Conservation (phyloP, 2,113 vertebrate species). For the Hydropotes inermis region DNA sequence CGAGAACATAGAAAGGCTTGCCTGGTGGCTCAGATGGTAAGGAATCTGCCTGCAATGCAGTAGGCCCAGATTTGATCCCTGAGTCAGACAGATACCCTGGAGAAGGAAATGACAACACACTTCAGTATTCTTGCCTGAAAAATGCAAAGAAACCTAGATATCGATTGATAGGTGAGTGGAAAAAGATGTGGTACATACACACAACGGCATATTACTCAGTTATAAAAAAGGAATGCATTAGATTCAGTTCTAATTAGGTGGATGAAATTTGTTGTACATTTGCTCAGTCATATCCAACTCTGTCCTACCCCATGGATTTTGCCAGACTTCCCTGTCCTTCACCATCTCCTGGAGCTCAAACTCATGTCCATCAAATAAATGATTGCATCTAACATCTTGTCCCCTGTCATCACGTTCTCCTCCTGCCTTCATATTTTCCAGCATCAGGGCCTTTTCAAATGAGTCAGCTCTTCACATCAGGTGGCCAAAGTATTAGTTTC, state of each 20-base stretch:
- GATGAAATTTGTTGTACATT: not conserved
- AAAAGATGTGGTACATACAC: not conserved
- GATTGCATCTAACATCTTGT: not conserved
- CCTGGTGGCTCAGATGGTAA: not conserved
- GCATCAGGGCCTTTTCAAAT: not conserved
- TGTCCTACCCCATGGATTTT: not conserved
- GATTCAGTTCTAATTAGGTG: not conserved
- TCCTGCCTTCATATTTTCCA: not conserved
- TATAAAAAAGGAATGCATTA: not conserved
- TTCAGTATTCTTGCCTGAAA: not conserved
- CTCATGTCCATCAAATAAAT: not conserved
- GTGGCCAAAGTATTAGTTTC: not conserved
- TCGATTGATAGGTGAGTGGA: not conserved
- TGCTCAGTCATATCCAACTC: not conserved
- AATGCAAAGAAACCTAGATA: not conserved
- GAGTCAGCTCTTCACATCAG: not conserved
- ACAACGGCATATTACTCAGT: not conserved
- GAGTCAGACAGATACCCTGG: not conserved
- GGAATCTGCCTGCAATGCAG: not conserved
- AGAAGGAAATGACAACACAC: not conserved
- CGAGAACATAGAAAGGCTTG: not conserved
- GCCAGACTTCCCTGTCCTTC: not conserved
- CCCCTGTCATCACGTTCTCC: accelerated
- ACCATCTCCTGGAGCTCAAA: not conserved
- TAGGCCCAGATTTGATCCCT: not conserved